These are phyloP conservation scores for Chaunax sp. DNA, from an alignment of 2,797 vertebrate genomes.

Conservation along the genomic window DNA sequence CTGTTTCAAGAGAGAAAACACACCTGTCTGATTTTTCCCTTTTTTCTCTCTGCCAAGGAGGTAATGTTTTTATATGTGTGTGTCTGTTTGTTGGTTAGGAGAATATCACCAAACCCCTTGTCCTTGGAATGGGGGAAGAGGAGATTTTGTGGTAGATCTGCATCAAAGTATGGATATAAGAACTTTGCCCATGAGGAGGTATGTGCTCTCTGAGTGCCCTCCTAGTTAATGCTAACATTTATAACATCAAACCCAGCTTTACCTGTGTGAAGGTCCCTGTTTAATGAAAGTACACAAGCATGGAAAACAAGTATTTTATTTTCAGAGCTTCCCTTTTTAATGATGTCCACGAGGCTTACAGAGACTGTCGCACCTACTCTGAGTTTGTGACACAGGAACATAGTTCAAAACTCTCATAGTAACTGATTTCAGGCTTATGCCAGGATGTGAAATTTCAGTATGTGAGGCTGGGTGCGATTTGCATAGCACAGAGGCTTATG, in stretches of 20 bases:
- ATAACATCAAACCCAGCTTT: background rate
- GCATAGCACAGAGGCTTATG: conserved; percentile 17
- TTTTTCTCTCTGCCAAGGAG: too few relatives aligned
- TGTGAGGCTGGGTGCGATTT: background rate
- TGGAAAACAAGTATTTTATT: background rate
- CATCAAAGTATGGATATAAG: too few relatives aligned
- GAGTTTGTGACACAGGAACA: background rate
- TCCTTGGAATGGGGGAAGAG: too few relatives aligned
- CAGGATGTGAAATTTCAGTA: conserved; percentile 13
- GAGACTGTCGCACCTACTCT: background rate
- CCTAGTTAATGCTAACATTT: background rate
- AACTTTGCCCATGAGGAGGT: too few relatives aligned
- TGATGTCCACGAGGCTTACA: background rate
- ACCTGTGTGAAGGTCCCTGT: background rate
- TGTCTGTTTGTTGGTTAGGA: too few relatives aligned
- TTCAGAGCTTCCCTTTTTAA: background rate
- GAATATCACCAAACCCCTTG: too few relatives aligned
- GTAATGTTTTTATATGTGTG: too few relatives aligned
- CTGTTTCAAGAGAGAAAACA: background rate
- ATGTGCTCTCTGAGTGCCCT: too few relatives aligned
- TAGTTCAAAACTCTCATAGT: conserved; percentile 1
- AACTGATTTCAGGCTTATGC: conserved; percentile 18
- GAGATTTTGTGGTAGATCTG: too few relatives aligned
- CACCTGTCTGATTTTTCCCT: background rate
- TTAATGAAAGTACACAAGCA: background rate